A percentile compares a stretch with the other conserved stretches of the same genome.
Conservation (phyloP, 2,797 vertebrate genomes). For the Centropyge bicolor region DNA sequence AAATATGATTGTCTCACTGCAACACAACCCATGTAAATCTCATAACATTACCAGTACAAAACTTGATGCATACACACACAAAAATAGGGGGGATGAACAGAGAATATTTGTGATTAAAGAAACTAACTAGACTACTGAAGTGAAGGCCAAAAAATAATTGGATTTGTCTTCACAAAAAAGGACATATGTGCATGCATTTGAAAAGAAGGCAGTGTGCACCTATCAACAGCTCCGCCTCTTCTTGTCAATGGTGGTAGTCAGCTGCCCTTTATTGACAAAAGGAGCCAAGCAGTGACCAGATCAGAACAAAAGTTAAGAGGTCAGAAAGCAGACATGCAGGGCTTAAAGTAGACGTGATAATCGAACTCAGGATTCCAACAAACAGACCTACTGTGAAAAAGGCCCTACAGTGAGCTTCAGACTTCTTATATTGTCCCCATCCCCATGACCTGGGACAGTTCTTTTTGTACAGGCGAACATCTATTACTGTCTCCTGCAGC, state of each 20-base stretch:
- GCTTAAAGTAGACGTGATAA: conserved; percentile 29
- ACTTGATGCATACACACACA: not conserved
- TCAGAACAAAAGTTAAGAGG: conserved; percentile 5
- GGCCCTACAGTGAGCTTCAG: conserved; percentile 10
- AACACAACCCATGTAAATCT: not conserved
- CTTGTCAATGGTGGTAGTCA: not conserved
- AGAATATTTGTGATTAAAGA: not conserved
- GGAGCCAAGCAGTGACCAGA: not conserved
- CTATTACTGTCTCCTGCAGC: conserved; percentile 71
- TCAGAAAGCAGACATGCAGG: conserved; percentile 9
- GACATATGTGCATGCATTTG: not conserved
- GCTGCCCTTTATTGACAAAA: conserved; percentile 23
- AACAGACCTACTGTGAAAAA: conserved; percentile 23
- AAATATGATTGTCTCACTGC: too few species aligned
- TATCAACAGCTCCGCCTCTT: conserved; percentile 4
- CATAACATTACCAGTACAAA: not conserved
- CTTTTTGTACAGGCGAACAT: conserved; percentile 63
- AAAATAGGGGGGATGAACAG: not conserved
- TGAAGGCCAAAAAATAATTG: not conserved
- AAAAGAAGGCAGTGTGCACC: not conserved
- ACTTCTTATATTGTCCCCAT: conserved; percentile 43
- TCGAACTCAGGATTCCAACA: conserved; percentile 29
- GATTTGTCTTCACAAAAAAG: not conserved
- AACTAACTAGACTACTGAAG: not conserved
- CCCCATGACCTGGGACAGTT: conserved; percentile 47